Evolutionary conservation across 2,888 invertebrate species (phyloP).

Genomic region (Autographa gamma): DNA sequence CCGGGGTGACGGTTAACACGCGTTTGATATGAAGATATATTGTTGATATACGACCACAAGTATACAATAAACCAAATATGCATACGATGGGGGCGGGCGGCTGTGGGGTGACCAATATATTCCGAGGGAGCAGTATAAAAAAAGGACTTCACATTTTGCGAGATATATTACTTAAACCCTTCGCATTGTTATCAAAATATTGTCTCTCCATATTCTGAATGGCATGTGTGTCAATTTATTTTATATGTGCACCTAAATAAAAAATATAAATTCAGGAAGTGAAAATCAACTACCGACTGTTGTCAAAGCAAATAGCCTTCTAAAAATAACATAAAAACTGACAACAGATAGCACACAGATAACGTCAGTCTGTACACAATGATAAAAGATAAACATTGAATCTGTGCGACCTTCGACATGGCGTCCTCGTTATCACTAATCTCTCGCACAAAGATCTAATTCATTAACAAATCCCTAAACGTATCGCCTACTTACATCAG

Average conservation of each 20-base stretch:
- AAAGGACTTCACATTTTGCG: conserved; percentile 46
- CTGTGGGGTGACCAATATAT: conserved; percentile 61
- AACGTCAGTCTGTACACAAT: conserved; percentile 31
- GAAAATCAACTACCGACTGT: conserved; percentile 11
- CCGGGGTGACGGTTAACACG: conserved; percentile 39
- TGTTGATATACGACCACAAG: conserved; percentile 44
- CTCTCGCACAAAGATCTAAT: conserved; percentile 67
- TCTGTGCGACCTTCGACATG: conserved; percentile 75
- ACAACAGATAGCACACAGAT: conserved; percentile 43
- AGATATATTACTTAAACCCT: conserved; percentile 37
- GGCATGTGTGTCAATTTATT: conserved; percentile 7
- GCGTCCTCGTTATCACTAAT: conserved; percentile 66
- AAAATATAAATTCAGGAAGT: conserved; percentile 20
- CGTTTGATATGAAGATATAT: conserved; percentile 42
- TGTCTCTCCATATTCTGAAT: conserved; percentile 5
- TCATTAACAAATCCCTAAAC: conserved; percentile 72
- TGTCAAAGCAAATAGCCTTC: conserved; percentile 38
- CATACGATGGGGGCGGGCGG: conserved; percentile 57
- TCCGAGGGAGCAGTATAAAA: conserved; percentile 63
- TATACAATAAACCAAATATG: conserved; percentile 62
- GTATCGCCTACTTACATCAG: conserved; percentile 78
- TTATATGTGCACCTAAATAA: neutral
- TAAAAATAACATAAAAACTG: conserved; percentile 40
- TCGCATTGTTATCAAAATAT: conserved; percentile 40
- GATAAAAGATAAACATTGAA: conserved; percentile 78